phyloP scores from a whole-genome alignment of 2,113 vertebrate species.

The Todiramphus chloris region DNA sequence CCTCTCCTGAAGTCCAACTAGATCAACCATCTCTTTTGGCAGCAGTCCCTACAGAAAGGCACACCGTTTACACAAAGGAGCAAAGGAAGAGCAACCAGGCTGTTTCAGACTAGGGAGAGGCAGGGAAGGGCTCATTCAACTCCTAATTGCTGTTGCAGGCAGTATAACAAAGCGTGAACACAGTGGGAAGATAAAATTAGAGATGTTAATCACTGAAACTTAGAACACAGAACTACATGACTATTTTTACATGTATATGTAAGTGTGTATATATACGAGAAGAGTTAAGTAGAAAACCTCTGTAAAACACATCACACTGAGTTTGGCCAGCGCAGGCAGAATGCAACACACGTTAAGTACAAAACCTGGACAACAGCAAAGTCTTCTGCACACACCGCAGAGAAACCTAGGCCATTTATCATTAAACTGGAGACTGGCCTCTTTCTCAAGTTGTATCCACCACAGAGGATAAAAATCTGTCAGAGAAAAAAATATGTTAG shows the following conservation, averaged over 20 bases:
- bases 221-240: neutral
- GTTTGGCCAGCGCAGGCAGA: rapidly evolving
- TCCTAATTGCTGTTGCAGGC: neutral
- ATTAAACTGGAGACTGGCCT: neutral
- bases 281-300: neutral
- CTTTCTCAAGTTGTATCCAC: neutral
- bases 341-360: neutral
- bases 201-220: neutral
- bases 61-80: neutral
- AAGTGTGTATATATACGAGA: neutral
- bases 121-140: neutral
- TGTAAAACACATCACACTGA: neutral
- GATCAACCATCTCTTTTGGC: neutral
- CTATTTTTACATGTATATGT: neutral
- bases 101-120: neutral
- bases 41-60: neutral
- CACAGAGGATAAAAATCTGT: neutral
- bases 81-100: neutral
- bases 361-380: neutral
- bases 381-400: neutral
- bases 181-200: neutral
- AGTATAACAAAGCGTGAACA: neutral
- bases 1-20: neutral
- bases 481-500: neutral
- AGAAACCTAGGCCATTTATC: neutral